Base-by-base conservation (phyloP, 1,140 invertebrate species). In the Andricus grossulariae region DNA sequence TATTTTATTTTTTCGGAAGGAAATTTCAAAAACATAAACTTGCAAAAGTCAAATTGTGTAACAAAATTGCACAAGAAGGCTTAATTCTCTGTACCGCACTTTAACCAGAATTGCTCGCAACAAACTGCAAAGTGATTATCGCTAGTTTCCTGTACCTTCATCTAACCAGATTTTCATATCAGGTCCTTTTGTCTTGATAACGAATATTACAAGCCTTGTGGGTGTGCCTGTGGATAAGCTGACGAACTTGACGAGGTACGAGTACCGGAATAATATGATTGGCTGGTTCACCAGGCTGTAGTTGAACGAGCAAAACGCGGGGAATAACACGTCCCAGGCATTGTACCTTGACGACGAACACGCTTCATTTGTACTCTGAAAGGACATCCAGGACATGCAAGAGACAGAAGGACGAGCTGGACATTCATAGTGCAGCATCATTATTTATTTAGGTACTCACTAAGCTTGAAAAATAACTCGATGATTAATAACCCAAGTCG, bases 161-260 rank as follows among this genome's bases (percentile, higher is more conserved):
- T 45, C 39, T 45, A 45, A 45, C 39, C 39, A 45, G 39, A 45
- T 54, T 54, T 54, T 18, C 15, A 18, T 18, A 5, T 18, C 52
- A 54, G 7, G 16, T 3, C 39, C 39, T 54, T 52, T 19, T 51
- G 72, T 54, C 39, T n/a, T 13, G 1, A 13, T 15, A 52, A 51
- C 72, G 50, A 32, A 16, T 57, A 57, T 52, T 16, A 57, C 13
- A n/a, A 55, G 16, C 19, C 50, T 57, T 54, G 12, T 45, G 12
- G 32, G 19, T 74, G 54, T 60, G 25, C n/a, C 39, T 82, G 81
- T 84, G 83, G 85, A 84, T 84, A 82, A 86, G 83, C 84, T 84
- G 84, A 83, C 83, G 82, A 82, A 82, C 72, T 81, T 84, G 83
- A 84, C 79, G 76, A 84, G 76, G 73, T 80, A 84, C 82, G 76